Evolutionary conservation across 2,113 vertebrate species (phyloP), one percentile per base, ranked within the genome.

Genomic region (Xiphophorus hellerii): DNA sequence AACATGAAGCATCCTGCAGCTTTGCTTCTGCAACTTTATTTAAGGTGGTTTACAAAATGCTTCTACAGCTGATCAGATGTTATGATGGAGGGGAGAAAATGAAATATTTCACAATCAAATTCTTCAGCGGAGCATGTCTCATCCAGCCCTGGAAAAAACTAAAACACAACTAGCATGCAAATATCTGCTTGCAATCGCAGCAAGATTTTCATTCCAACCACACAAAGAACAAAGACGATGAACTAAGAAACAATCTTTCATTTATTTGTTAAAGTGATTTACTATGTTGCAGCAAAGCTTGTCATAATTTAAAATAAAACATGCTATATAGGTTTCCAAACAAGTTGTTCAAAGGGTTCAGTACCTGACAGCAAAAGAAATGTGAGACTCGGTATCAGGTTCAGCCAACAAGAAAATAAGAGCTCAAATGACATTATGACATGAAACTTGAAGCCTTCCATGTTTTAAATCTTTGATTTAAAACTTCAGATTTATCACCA

Each of bases 21-120:
- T 14, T 54, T 25, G 1, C 51, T 25, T n/a, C 22, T n/a, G 8
- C 51, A 25, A 58, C 51, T 17, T n/a, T n/a, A 25, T 58, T n/a
- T 25, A 58, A 58, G 9, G 22, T 58, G 51, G 7, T n/a, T 48
- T 25, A 66, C 78, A 64, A 80, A 80, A 79, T 70, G 74, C 31
- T 73, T 2, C 35, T 73, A 1, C 54, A 9, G 39, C 27, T 42
- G 70, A 74, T 83, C 69, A 77, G 85, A 91, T 80, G 63, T 81
- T 88, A 74, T 87, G 76, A 0, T 27, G 22, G 11, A 27, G 33
- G 1, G 3, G 2, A 63, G 75, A 33, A 67, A 51, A 80, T 37
- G 35, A 33, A 74, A 65, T 20, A 54, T 84, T 88, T 90, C 78
- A 74, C 74, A 88, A 88, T 62, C 69, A 75, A 72, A 66, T 69